These are phyloP conservation scores for Drosophila colorata DNA, from an alignment of 2,888 invertebrate genomes.

Conservation along the genomic window DNA sequence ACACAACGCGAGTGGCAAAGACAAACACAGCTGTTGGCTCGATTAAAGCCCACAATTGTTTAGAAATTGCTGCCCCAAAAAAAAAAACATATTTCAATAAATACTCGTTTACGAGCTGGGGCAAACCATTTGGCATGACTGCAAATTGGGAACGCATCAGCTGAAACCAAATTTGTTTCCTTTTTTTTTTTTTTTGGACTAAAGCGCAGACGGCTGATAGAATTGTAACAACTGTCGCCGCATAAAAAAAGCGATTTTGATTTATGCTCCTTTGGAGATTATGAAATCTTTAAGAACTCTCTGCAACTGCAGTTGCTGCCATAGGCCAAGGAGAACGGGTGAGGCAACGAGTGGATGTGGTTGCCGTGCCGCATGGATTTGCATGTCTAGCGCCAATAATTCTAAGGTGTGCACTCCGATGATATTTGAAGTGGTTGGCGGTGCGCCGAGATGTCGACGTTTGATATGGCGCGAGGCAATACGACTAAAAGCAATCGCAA, in stretches of 20 bases:
- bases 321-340: conserved; percentile 32
- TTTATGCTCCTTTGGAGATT: conserved; percentile 73
- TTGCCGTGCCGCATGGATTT: conserved; percentile 65
- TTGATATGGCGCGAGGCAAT: conserved; percentile 77
- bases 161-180: conserved; percentile 67
- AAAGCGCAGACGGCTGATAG: conserved; percentile 67
- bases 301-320: conserved; percentile 13
- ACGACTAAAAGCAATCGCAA: conserved; percentile 37
- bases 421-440: conserved; percentile 72
- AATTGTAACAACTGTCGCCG: conserved; percentile 81
- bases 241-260: conserved; percentile 78
- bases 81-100: conserved; percentile 66
- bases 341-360: conserved; percentile 25
- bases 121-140: conserved; percentile 61
- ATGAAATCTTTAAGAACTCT: conserved; percentile 65
- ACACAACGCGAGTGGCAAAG: conserved; percentile 22
- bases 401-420: conserved; percentile 76
- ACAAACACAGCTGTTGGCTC: conserved; percentile 66
- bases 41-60: conserved; percentile 59
- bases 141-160: conserved; percentile 68
- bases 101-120: conserved; percentile 51
- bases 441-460: conserved; percentile 71
- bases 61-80: conserved; percentile 66
- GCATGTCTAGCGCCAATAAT: conserved; percentile 83
- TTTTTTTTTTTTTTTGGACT: conserved; percentile 33